Evolutionary conservation across 2,888 invertebrate genomes (phyloP).

Genomic region (Sympetrum striolatum): DNA sequence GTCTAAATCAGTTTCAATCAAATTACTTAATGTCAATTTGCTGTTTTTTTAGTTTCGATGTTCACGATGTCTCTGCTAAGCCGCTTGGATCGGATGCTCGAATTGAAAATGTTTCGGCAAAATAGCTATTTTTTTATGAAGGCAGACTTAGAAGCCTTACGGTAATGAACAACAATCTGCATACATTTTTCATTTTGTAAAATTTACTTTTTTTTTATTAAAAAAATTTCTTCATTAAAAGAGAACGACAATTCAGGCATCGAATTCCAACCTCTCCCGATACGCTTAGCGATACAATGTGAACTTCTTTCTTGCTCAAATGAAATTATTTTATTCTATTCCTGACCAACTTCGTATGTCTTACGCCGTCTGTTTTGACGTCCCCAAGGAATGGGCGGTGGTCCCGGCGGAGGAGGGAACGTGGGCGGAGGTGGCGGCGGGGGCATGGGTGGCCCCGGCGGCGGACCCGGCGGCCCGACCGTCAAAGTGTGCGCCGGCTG

Average conservation of each 20-base stretch:
- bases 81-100: neutral
- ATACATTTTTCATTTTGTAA: no score
- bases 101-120: no score
- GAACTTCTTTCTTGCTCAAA: neutral
- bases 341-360: neutral
- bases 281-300: neutral
- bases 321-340: neutral
- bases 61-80: neutral
- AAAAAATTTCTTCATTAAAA: no score
- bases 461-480: slow-evolving; percentile 53
- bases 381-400: slow-evolving; percentile 52
- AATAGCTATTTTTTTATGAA: no score
- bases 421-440: slow-evolving; percentile 51
- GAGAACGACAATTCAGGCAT: no score
- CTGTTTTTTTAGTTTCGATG: neutral
- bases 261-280: no score
- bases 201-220: no score
- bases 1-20: neutral
- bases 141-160: no score
- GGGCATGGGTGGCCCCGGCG: slow-evolving; percentile 51
- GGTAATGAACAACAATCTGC: no score
- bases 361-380: neutral
- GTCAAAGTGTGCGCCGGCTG: slow-evolving; percentile 86
- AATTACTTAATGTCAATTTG: neutral
- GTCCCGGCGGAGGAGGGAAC: slow-evolving; percentile 55